Base-by-base conservation (phyloP, 2,113 vertebrate species). In the Trachemys scripta region DNA sequence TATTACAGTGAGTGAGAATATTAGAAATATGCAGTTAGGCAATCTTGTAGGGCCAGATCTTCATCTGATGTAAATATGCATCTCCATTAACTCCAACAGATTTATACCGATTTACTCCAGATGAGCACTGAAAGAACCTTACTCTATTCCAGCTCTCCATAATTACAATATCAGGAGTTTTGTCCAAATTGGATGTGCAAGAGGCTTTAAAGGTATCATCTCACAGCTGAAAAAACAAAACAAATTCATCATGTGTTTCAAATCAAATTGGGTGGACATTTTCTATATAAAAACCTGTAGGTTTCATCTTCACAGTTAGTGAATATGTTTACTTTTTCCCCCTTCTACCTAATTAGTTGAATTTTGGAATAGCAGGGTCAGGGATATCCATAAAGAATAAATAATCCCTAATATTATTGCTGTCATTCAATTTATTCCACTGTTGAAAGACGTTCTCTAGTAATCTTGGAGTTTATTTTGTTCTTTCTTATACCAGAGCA, bases 151-250 rank as follows among this genome's bases (percentile, higher is more conserved):
- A 96, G 69, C 49, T 89, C 69, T 80, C 86, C 95, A 97, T 57
- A 91, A 76, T 94, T 96, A 88, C 86, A 97, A 95, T 82, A 95
- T 94, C 75, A 62, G 85, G 90, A 96, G 89, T 87, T 96, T 95
- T 91, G 45, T 96, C 95, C 96, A 87, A 96, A 97, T 78, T 97
- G 20, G 92, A 93, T 93, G 45, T 80, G 72, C 75, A 97, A 96
- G 97, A 97, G 95, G 96, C 97, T 98, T 98, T 97, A 98, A 94
- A 93, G 91, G 87, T 92, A 96, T 94, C 59, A 31, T 92, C 86
- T 90, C 94, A 97, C 98, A 98, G 98, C 98, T 99, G 98, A 98
- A 98, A 97, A 98, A 97, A 98, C 96, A 98, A 98, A 98, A 98
- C 96, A 97, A 97, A 94, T 84, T 92, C 5, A 0, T 81, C 95